Evolutionary conservation across 2,797 vertebrate genomes (phyloP).

Genomic region (Xenentodon cancila): DNA sequence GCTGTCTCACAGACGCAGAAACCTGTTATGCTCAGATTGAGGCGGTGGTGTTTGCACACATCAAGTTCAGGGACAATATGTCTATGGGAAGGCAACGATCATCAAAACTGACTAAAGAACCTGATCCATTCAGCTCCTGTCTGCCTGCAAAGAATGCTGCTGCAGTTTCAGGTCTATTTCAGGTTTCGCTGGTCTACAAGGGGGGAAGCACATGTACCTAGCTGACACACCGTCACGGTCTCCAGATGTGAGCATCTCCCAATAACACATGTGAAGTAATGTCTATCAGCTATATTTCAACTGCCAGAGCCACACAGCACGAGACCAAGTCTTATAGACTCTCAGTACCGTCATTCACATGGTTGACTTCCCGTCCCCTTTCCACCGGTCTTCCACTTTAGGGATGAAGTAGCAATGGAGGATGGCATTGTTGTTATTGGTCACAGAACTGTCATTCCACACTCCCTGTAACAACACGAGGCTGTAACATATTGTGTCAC

Average conservation of each 20-base stretch:
- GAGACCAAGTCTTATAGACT: background rate
- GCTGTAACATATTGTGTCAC: no score
- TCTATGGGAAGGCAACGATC: conserved; percentile 2
- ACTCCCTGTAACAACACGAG: background rate
- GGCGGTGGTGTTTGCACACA: conserved; percentile 13
- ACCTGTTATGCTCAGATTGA: conserved; percentile 23
- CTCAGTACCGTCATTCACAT: background rate
- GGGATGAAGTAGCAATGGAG: background rate
- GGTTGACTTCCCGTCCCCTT: background rate
- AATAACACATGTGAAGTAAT: no score
- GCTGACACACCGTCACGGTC: background rate
- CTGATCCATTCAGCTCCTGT: background rate
- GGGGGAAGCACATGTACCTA: conserved; percentile 17
- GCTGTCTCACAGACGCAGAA: conserved; percentile 12
- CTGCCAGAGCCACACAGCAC: background rate
- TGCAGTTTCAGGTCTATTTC: background rate
- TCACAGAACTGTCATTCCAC: background rate
- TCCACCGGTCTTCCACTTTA: background rate
- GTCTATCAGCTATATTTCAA: background rate
- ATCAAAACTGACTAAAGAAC: conserved; percentile 19
- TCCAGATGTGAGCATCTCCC: background rate
- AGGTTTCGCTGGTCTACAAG: conserved; percentile 8
- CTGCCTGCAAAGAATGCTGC: background rate
- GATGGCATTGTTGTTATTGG: background rate
- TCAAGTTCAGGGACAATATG: background rate